Conservation (phyloP, 1,140 invertebrate genomes). For the Muscidifurax raptorellus region DNA sequence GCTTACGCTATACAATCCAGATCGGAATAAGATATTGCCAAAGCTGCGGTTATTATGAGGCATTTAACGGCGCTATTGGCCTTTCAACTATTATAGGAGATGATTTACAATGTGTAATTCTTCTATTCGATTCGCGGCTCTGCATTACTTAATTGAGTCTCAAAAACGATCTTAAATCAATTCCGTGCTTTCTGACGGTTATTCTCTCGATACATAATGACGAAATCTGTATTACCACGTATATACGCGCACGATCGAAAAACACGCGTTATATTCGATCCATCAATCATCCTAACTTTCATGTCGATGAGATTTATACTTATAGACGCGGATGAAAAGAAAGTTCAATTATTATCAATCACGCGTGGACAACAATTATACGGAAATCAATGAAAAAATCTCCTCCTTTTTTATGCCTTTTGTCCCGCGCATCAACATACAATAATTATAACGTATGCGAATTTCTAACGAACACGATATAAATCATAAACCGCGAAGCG, state of each 20-base stretch:
- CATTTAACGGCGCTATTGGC: neutral
- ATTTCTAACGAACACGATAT: neutral
- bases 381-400: too few relatives aligned
- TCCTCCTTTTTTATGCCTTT: too few relatives aligned
- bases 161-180: neutral
- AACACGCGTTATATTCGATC: neutral
- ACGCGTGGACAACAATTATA: too few relatives aligned
- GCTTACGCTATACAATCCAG: neutral
- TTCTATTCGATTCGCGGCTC: neutral
- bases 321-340: neutral
- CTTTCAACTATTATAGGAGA: neutral
- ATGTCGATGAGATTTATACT: neutral
- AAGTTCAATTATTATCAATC: neutral
- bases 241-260: too few relatives aligned
- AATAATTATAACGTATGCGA: too few relatives aligned
- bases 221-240: neutral
- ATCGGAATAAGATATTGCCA: neutral
- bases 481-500: neutral
- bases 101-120: neutral
- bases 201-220: neutral
- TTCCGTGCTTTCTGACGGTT: neutral
- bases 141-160: neutral
- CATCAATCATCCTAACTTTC: neutral
- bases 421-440: too few relatives aligned
- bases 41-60: neutral